Evolutionary conservation across 2,113 vertebrate genomes (phyloP).

Genomic region (Sceloporus undulatus): DNA sequence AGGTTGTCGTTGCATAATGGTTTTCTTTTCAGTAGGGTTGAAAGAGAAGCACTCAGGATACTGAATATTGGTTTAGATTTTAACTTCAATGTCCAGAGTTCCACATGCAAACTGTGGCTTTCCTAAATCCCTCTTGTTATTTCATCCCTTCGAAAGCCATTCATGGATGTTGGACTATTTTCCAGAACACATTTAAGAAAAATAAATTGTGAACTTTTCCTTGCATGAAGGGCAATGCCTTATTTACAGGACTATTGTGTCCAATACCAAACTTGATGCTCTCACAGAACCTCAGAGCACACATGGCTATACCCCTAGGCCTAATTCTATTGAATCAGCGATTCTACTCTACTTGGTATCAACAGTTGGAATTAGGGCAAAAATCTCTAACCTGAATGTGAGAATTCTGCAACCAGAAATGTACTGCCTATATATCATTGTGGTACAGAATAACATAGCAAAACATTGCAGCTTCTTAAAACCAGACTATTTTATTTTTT

Average conservation of each 20-base stretch:
- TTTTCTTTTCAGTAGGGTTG: no score
- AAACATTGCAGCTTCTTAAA: neutral
- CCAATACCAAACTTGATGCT: neutral
- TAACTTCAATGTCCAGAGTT: constrained; percentile 2
- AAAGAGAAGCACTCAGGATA: neutral
- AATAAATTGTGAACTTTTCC: no score
- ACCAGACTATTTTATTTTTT: no score
- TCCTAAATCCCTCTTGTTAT: neutral
- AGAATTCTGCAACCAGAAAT: neutral
- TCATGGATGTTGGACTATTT: neutral
- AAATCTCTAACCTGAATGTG: neutral
- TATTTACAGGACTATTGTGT: neutral
- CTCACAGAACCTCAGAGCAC: neutral
- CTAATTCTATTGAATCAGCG: no score
- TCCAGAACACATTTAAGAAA: no score
- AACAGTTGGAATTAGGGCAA: no score
- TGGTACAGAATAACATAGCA: neutral
- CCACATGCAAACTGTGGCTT: neutral
- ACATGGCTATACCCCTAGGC: no score
- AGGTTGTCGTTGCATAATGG: no score
- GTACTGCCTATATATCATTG: neutral
- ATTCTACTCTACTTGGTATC: no score
- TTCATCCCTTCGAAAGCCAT: neutral
- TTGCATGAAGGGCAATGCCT: neutral
- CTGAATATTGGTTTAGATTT: neutral